phyloP scores from a whole-genome alignment of 1,140 invertebrate species.

The Amphibalanus amphitrite region DNA sequence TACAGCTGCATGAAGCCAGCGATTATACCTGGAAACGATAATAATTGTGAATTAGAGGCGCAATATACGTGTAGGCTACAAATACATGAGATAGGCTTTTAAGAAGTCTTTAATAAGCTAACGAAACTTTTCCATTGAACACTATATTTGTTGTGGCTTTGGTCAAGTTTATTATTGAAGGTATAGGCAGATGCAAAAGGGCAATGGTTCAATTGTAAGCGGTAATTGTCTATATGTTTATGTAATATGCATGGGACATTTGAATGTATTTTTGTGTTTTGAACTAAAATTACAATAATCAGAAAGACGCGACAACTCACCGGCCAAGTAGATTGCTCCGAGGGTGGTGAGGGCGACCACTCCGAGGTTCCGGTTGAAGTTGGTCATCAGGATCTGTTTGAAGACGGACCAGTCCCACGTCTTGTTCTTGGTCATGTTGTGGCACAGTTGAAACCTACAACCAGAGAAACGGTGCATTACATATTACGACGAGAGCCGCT shows the following conservation, averaged over 20 bases:
- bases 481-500: too few relatives aligned
- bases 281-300: background rate
- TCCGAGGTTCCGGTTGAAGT: conserved; percentile 9
- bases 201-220: background rate
- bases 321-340: conserved; percentile 3
- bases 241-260: background rate
- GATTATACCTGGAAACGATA: conserved; percentile 13
- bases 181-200: too few relatives aligned
- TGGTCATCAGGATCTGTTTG: conserved; percentile 10
- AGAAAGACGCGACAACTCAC: conserved; percentile 1
- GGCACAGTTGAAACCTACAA: conserved; percentile 19
- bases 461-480: too few relatives aligned
- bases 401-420: conserved; percentile 11
- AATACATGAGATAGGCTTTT: too few relatives aligned
- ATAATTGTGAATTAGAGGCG: too few relatives aligned
- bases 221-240: background rate
- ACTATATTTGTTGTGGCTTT: too few relatives aligned
- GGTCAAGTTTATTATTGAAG: too few relatives aligned
- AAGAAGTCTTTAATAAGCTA: too few relatives aligned
- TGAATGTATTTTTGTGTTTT: background rate
- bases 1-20: conserved; percentile 18
- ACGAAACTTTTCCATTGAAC: too few relatives aligned
- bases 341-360: conserved; percentile 8
- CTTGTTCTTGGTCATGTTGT: conserved; percentile 16
- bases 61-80: too few relatives aligned